Conservation (phyloP, 2,113 vertebrate species). For the Pristiophorus japonicus region DNA sequence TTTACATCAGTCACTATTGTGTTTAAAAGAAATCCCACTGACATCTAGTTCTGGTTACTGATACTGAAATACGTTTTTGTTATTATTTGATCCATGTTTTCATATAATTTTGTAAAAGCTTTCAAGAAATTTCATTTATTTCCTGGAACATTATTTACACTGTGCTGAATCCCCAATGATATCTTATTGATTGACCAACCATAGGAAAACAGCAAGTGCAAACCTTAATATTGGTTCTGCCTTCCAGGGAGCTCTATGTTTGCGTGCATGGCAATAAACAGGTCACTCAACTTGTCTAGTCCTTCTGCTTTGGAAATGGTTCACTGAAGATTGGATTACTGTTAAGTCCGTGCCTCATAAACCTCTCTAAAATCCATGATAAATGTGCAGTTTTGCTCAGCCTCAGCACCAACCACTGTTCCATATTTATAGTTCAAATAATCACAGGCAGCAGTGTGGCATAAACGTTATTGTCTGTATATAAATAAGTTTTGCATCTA, state of each 20-base stretch:
- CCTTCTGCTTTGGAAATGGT: not conserved
- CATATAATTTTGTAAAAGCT: not conserved
- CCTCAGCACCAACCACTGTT: conserved; percentile 4
- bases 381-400: not conserved
- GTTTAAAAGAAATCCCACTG: not conserved
- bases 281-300: not conserved
- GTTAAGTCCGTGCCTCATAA: not conserved
- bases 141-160: not conserved
- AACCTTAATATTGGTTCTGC: not conserved
- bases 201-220: not conserved
- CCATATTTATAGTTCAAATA: conserved; percentile 10
- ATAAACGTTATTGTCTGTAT: conserved; percentile 1
- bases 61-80: not conserved
- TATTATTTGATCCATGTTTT: not conserved
- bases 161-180: not conserved
- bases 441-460: not conserved
- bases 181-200: not conserved
- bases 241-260: not conserved
- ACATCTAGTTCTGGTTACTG: not conserved
- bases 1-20: not conserved
- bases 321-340: conserved; percentile 7
- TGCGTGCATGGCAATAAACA: not conserved
- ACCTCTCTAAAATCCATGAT: not conserved
- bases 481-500: not conserved
- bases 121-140: not conserved